Percentiles rank a stretch among this genome's conserved stretches.
Evolutionary conservation across 1,140 invertebrate species (phyloP).

Genomic region (Neuroterus valhalla): DNA sequence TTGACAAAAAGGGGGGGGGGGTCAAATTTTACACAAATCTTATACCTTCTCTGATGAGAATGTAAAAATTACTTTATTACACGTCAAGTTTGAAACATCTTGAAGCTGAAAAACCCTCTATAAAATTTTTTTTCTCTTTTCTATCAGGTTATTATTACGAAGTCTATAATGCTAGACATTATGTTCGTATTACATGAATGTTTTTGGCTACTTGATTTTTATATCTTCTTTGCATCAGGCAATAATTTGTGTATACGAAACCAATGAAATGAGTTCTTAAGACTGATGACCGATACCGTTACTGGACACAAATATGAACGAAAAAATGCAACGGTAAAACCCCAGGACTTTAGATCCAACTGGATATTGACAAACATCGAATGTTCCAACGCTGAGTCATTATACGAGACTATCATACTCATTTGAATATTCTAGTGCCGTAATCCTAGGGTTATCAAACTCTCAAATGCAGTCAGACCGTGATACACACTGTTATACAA

Average conservation of each 20-base stretch:
- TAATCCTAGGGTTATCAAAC: slow-evolving; percentile 1
- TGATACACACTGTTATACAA: slow-evolving; percentile 8
- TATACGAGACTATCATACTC: slow-evolving; percentile 4
- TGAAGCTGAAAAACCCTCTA: too few species aligned
- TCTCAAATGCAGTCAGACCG: not conserved
- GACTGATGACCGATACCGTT: slow-evolving; percentile 58
- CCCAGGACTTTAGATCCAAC: slow-evolving; percentile 22
- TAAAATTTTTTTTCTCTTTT: too few species aligned
- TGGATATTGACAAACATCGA: slow-evolving; percentile 28
- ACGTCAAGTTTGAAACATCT: too few species aligned
- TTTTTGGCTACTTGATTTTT: not conserved
- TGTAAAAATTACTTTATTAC: too few species aligned
- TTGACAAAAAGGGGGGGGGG: too few species aligned
- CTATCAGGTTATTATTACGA: not conserved
- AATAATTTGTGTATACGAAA: slow-evolving; percentile 31
- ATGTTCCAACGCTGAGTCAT: slow-evolving; percentile 10
- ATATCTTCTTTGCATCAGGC: slow-evolving; percentile 8
- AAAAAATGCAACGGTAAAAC: slow-evolving; percentile 61
- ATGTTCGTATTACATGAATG: not conserved
- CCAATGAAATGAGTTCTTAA: slow-evolving; percentile 35
- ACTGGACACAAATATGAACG: slow-evolving; percentile 56
- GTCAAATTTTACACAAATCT: too few species aligned
- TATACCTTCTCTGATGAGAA: too few species aligned
- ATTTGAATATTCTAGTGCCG: not conserved
- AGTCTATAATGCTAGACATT: not conserved